Base-by-base conservation (phyloP, 2,797 vertebrate genomes). In the Odontamblyopus rebecca region DNA sequence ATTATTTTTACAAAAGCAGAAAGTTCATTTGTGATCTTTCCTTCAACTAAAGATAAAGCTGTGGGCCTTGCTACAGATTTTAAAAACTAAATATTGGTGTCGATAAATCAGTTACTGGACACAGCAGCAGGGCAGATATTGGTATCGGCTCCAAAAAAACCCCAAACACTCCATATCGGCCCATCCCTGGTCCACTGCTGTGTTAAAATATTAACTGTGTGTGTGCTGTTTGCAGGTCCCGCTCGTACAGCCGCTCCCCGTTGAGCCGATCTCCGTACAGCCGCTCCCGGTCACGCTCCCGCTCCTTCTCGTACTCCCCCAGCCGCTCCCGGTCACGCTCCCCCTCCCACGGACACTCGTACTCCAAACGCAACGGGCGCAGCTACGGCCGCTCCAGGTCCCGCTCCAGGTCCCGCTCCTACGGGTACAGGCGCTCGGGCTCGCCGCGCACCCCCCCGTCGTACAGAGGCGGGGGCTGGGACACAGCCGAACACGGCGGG, bases 211-310 rank as follows among this genome's bases (percentile, higher is more conserved):
- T 12, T 44, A 11, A 41, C 11, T 23, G 0, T 38, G 8, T 44
- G 2, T 19, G 27, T 68, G 61, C 4, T 19, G 29, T 83, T 85
- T 88, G 35, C 87, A 99, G 97, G 90, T 98, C 97, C 68, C 95
- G 97, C 77, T 98, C 97, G 2, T 98, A 95, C 87, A 98, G 97
- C 54, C 95, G 97, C 77, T 99, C 98, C 78, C 97, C 97, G 0
- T 97, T 97, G 62, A 97, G 97, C 12, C 97, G 98, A 61, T 99
- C 89, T 35, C 87, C 97, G 41, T 98, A 97, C 84, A 95, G 97
- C 23, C 93, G 97, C 72, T 98, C 97, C 27, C 75, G 86, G 3
- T 95, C 96, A 9, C 64, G 77, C 1, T 94, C 97, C 18, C 95
- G 81, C 89, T 98, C 97, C 50, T 98, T 97, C 57, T 97, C 96